These are phyloP conservation scores for Melanogrammus aeglefinus DNA, from an alignment of 2,797 vertebrate genomes.

Conservation along the genomic window DNA sequence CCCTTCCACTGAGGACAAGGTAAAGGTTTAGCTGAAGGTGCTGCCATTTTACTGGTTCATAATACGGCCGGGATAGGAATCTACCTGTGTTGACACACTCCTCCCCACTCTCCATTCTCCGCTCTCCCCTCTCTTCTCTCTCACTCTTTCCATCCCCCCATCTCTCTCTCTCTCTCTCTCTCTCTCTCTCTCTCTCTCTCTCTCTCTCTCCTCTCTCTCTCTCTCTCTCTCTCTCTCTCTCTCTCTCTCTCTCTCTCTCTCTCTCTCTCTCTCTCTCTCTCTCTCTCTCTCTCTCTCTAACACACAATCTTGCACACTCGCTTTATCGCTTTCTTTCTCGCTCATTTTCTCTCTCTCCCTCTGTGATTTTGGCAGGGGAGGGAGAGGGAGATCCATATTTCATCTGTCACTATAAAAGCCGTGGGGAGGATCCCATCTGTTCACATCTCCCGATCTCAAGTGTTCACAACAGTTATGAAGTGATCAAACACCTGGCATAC, in stretches of 20 bases:
- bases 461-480: not conserved
- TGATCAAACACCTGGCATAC: slow-evolving; percentile 1
- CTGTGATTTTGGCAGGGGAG: not conserved
- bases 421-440: slow-evolving; percentile 19
- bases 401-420: slow-evolving; percentile 25
- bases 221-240: slow-evolving; percentile 28
- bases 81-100: slow-evolving; percentile 63
- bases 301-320: too few species aligned
- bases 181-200: slow-evolving; percentile 34
- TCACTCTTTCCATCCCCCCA: slow-evolving; percentile 24
- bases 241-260: slow-evolving; percentile 30
- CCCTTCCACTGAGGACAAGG: slow-evolving; percentile 54
- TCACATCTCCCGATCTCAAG: not conserved
- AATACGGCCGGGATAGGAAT: slow-evolving; percentile 82
- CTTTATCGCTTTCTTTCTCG: slow-evolving; percentile 7
- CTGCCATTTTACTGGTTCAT: slow-evolving; percentile 78
- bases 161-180: slow-evolving; percentile 22
- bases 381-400: slow-evolving; percentile 23
- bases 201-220: slow-evolving; percentile 23
- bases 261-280: slow-evolving; percentile 26
- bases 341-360: slow-evolving; percentile 29
- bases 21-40: slow-evolving; percentile 67
- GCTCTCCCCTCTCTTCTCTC: slow-evolving; percentile 14
- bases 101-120: slow-evolving; percentile 3
- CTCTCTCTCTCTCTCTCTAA: slow-evolving; percentile 18